phyloP scores from a whole-genome alignment of 2,113 vertebrate genomes.

The Larimichthys crocea region DNA sequence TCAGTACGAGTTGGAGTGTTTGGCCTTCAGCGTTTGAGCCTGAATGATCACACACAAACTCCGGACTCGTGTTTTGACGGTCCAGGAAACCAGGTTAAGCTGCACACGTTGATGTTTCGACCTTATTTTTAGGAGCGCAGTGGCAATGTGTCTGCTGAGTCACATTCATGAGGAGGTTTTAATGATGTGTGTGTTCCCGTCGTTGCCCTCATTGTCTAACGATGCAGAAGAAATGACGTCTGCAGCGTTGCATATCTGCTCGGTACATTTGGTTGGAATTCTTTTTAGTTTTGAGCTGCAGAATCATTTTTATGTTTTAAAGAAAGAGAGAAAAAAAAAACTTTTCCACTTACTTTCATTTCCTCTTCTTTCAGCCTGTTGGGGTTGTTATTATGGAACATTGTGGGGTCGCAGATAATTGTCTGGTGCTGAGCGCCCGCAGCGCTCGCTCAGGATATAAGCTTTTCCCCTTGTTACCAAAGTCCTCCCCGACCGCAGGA shows the following conservation, averaged over 20 bases:
- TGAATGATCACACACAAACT: not conserved
- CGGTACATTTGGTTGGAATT: constrained; percentile 37
- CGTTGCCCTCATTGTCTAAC: constrained; percentile 33
- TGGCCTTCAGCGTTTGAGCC: not conserved
- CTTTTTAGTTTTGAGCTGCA: constrained; percentile 62
- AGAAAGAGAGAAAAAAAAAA: constrained; percentile 8
- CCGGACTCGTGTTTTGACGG: not conserved
- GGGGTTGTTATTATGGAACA: constrained; percentile 72
- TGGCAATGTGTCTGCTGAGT: constrained; percentile 3
- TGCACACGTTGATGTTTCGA: not conserved
- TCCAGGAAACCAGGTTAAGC: not conserved
- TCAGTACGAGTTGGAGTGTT: not conserved
- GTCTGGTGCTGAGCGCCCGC: constrained; percentile 46
- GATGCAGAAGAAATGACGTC: constrained; percentile 36
- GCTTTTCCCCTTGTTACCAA: constrained; percentile 68
- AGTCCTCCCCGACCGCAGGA: constrained; percentile 58
- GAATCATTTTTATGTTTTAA: constrained; percentile 52
- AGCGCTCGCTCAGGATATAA: constrained; percentile 59
- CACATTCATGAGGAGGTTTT: constrained; percentile 22
- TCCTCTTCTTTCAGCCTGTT: constrained; percentile 46
- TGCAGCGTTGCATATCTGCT: constrained; percentile 38
- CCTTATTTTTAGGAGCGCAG: not conserved
- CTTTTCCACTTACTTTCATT: constrained; percentile 65
- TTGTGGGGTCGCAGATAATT: constrained; percentile 66
- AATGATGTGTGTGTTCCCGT: constrained; percentile 16